Conservation (phyloP, 2,113 vertebrate genomes). For the Scomber scombrus region DNA sequence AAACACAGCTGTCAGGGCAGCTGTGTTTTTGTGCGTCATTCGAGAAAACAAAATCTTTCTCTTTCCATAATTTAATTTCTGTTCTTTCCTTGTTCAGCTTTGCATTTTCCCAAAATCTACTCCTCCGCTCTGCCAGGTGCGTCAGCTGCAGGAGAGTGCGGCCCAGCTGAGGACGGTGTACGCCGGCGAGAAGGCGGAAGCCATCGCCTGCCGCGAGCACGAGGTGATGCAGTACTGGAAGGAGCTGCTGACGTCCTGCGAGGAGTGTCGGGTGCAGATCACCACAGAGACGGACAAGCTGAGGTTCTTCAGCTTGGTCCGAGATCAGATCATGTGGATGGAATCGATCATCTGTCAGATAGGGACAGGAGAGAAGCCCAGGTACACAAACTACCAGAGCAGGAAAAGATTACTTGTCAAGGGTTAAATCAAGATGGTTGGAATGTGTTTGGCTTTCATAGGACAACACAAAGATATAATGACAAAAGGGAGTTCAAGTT, state of each 20-base stretch:
- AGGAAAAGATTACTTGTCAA: background rate
- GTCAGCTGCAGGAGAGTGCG: slow-evolving; percentile 94
- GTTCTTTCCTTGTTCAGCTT: slow-evolving; percentile 12
- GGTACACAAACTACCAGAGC: slow-evolving; percentile 79
- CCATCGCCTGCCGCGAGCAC: slow-evolving; percentile 91
- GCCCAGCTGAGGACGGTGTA: slow-evolving; percentile 95
- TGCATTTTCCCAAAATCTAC: slow-evolving; percentile 5
- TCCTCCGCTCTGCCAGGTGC: slow-evolving; percentile 80
- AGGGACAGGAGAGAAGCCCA: slow-evolving; percentile 91
- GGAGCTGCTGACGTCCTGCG: slow-evolving; percentile 91
- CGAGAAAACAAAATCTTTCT: slow-evolving; percentile 20
- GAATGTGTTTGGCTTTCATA: background rate
- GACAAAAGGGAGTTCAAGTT: background rate
- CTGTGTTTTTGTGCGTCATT: slow-evolving; percentile 58
- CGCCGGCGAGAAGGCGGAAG: slow-evolving; percentile 92
- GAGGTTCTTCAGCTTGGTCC: slow-evolving; percentile 89
- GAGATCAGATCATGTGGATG: slow-evolving; percentile 95
- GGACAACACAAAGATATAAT: background rate
- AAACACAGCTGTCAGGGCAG: slow-evolving; percentile 49
- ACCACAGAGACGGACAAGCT: slow-evolving; percentile 93
- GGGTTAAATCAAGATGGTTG: no score
- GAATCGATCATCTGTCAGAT: slow-evolving; percentile 93
- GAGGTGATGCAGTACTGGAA: slow-evolving; percentile 94
- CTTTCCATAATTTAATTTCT: slow-evolving; percentile 1
- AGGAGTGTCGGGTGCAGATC: slow-evolving; percentile 93